Conservation (phyloP, 2,113 vertebrate species). For the Melanocharis versteri region DNA sequence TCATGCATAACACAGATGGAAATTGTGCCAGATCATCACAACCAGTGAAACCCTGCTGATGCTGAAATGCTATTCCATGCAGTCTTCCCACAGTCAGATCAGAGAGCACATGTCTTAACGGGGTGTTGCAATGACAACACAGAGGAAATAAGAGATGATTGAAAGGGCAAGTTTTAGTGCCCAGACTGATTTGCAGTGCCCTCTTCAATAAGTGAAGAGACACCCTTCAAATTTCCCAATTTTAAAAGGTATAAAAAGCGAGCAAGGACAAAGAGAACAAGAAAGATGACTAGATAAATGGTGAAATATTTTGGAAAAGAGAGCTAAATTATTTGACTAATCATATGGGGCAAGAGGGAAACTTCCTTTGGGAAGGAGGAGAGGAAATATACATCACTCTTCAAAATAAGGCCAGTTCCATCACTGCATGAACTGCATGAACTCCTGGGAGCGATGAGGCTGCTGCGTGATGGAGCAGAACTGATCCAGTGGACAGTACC, state of each 20-base stretch:
- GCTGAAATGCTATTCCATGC: neutral
- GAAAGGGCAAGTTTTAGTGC: neutral
- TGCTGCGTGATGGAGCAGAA: neutral
- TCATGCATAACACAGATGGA: neutral
- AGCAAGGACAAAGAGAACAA: neutral
- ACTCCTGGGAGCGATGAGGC: neutral
- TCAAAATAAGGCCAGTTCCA: neutral
- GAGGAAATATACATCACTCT: neutral
- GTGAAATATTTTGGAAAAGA: neutral
- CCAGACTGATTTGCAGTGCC: neutral
- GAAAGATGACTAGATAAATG: neutral
- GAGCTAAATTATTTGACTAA: neutral
- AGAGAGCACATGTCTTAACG: accelerated
- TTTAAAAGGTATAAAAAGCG: neutral
- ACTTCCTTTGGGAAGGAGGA: neutral
- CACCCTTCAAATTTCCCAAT: neutral
- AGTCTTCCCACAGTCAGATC: neutral
- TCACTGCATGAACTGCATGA: neutral
- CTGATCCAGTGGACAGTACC: neutral
- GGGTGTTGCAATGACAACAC: neutral
- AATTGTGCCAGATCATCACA: neutral
- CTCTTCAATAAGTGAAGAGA: neutral
- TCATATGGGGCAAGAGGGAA: neutral
- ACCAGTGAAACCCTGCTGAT: neutral
- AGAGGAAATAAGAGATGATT: neutral